Evolutionary conservation across 1,140 invertebrate species (phyloP).

Genomic region (Drosophila sproati): DNA sequence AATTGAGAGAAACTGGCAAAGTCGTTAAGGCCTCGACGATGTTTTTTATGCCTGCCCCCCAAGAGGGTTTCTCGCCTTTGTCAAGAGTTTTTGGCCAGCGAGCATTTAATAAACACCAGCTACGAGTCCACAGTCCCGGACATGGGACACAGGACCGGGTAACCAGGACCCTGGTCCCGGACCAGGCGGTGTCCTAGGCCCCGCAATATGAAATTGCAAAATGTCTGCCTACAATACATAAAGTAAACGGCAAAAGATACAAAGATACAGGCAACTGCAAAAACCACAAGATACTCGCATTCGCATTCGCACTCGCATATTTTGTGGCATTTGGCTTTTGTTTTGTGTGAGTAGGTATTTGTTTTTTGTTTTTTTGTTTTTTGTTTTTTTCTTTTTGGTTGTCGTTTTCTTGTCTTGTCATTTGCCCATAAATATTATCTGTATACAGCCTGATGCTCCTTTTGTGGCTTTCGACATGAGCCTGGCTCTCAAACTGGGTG

Average conservation of each 20-base stretch:
- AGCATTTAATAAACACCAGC: slow-evolving; percentile 71
- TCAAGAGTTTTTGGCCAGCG: slow-evolving; percentile 57
- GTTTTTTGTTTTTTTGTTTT: neutral
- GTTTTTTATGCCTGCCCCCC: slow-evolving; percentile 56
- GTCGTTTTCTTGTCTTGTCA: neutral
- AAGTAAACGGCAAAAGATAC: slow-evolving; percentile 40
- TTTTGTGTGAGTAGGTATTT: slow-evolving; percentile 6
- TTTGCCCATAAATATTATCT: slow-evolving; percentile 28
- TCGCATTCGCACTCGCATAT: slow-evolving; percentile 37
- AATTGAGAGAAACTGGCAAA: slow-evolving; percentile 51
- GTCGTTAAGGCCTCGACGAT: slow-evolving; percentile 57
- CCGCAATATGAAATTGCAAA: slow-evolving; percentile 51
- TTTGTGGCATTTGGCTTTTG: slow-evolving; percentile 49
- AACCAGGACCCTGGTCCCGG: neutral
- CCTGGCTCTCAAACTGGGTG: neutral
- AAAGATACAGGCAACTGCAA: slow-evolving; percentile 16
- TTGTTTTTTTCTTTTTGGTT: neutral
- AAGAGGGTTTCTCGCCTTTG: slow-evolving; percentile 47
- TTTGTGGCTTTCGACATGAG: slow-evolving; percentile 29
- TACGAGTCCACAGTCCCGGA: slow-evolving; percentile 6
- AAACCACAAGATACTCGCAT: slow-evolving; percentile 14
- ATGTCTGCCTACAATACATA: slow-evolving; percentile 39
- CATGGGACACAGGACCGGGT: slow-evolving; percentile 4
- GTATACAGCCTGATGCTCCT: slow-evolving; percentile 31
- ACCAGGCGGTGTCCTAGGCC: slow-evolving; percentile 20